phyloP scores from a whole-genome alignment of 2,113 vertebrate genomes.

The Centrocercus urophasianus region DNA sequence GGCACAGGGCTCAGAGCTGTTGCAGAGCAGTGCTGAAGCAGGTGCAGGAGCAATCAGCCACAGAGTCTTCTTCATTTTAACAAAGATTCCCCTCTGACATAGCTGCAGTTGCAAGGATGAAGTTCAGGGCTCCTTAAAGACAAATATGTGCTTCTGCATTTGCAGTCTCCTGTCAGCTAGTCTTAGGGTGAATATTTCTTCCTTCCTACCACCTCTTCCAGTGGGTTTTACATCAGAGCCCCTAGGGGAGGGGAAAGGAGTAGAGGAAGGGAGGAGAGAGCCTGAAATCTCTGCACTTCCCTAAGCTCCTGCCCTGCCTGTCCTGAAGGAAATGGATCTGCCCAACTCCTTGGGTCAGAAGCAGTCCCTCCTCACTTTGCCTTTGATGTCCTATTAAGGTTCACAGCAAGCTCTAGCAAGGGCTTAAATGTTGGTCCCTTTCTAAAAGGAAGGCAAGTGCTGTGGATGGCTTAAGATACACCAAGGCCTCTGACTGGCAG shows the following conservation, averaged over 20 bases:
- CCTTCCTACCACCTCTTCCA: not conserved
- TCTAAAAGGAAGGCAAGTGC: conserved; percentile 37
- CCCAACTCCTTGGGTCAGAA: conserved; percentile 63
- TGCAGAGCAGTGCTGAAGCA: not conserved
- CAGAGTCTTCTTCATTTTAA: not conserved
- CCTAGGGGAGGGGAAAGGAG: not conserved
- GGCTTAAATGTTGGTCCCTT: conserved; percentile 62
- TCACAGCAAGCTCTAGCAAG: conserved; percentile 49
- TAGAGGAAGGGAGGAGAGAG: not conserved
- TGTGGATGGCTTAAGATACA: conserved; percentile 23
- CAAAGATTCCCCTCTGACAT: not conserved
- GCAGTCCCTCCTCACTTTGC: conserved; percentile 59
- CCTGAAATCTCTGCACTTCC: conserved; percentile 28
- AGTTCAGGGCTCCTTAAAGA: not conserved
- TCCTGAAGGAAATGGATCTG: conserved; percentile 65
- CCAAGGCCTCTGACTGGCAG: not conserved
- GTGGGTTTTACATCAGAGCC: not conserved
- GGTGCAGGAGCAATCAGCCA: fast-evolving
- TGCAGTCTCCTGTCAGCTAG: not conserved
- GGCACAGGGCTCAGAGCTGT: not conserved
- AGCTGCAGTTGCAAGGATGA: not conserved
- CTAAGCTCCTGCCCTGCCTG: not conserved
- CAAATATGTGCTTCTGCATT: not conserved
- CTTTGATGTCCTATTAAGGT: conserved; percentile 81
- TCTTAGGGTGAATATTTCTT: not conserved